Evolutionary conservation across 2,888 invertebrate genomes (phyloP), one percentile per base, ranked within the genome.

Genomic region (Drosophila leonis): DNA sequence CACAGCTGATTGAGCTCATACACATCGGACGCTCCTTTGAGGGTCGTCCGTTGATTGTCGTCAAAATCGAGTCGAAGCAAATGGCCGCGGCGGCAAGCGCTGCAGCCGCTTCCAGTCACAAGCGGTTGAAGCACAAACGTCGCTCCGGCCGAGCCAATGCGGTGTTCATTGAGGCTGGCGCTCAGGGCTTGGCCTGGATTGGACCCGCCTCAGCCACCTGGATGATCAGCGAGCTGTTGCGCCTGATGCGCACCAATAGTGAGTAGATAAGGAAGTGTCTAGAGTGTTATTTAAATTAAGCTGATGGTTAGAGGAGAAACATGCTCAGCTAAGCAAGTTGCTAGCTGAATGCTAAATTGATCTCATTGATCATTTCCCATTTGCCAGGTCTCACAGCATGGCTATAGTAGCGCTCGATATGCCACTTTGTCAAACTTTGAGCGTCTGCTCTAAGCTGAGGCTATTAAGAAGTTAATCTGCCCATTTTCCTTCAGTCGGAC

Each of bases 111-210:
- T 72, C 74, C 78, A 66, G 90, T 87, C 74, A 90, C 82, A 82
- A 87, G 54, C 90, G 91, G 12, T 72, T 81, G 5, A 91, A 91
- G 65, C 75, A 84, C 52, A 91, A 90, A 66, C 90, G 91, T 29
- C 94, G 94, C 80, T 94, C 94, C 65, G 94, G 94, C 90, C 94
- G 93, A 72, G 96, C 96, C 77, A 96, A 96, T 5, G 95, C 95
- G 0, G 95, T 97, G 44, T 97, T 97, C 95, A 94, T 98, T 37
- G 97, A 97, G 88, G 97, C 96, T 12, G 97, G 97, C 0, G 94
- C 95, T 69, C 96, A 96, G 85, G 96, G 95, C 2, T 92, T 95
- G 80, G 97, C 97, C 92, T 97, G 97, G 97, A 96, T 97, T 80
- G 94, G 96, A 1, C 96, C 96, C 0, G 96, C 97, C 0, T 95